phyloP scores from a whole-genome alignment of 2,888 invertebrate genomes.

The Hyposoter didymator region DNA sequence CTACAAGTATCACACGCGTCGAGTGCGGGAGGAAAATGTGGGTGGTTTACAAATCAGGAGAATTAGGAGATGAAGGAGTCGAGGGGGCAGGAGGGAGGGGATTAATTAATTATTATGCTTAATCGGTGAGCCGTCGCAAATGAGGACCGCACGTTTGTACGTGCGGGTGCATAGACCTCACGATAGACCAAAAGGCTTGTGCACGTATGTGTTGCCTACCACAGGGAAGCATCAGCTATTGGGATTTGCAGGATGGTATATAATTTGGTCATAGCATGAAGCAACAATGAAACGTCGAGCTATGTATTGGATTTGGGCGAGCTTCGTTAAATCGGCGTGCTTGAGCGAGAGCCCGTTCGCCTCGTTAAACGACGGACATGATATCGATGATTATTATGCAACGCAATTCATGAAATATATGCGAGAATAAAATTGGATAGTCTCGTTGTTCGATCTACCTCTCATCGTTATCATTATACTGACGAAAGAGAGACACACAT shows the following conservation, averaged over 20 bases:
- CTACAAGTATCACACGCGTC: slow-evolving; percentile 20
- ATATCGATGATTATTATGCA: slow-evolving; percentile 64
- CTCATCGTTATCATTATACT: slow-evolving; percentile 39
- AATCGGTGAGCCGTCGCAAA: slow-evolving; percentile 62
- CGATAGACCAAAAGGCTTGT: slow-evolving; percentile 33
- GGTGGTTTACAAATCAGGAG: slow-evolving; percentile 39
- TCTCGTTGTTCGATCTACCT: slow-evolving; percentile 25
- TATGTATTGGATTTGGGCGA: slow-evolving; percentile 33
- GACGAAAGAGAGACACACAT: neutral
- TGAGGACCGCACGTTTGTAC: slow-evolving; percentile 29
- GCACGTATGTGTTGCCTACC: slow-evolving; percentile 17
- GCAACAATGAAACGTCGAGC: slow-evolving; percentile 37
- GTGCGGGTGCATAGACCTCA: slow-evolving; percentile 4
- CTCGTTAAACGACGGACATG: slow-evolving; percentile 56
- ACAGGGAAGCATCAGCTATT: slow-evolving; percentile 33
- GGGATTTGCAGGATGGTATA: slow-evolving; percentile 41
- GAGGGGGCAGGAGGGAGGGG: slow-evolving; percentile 28
- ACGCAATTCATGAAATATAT: slow-evolving; percentile 55
- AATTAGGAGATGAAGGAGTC: slow-evolving; percentile 19
- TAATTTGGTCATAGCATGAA: slow-evolving; percentile 29
- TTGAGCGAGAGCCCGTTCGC: slow-evolving; percentile 7
- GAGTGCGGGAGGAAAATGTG: slow-evolving; percentile 4
- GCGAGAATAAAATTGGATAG: slow-evolving; percentile 44
- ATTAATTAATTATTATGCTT: slow-evolving; percentile 73
- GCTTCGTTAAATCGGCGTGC: slow-evolving; percentile 51